Evolutionary conservation across 2,113 vertebrate genomes (phyloP).

Genomic region (Laterallus jamaicensis): DNA sequence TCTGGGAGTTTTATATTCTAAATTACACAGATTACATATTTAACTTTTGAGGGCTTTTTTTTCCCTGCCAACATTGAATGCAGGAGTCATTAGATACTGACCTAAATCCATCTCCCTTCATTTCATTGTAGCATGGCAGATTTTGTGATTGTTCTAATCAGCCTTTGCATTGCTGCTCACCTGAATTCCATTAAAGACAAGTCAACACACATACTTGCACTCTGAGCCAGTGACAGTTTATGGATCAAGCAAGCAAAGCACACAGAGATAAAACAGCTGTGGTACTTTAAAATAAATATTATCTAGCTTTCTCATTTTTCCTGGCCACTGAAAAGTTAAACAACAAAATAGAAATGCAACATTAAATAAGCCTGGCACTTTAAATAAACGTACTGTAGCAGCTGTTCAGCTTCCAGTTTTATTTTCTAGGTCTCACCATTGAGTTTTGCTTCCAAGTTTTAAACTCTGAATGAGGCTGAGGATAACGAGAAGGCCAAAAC

Average conservation of each 20-base stretch:
- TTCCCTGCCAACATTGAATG: neutral
- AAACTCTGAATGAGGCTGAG: neutral
- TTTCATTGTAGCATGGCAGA: conserved; percentile 6
- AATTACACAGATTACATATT: neutral
- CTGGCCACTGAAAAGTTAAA: neutral
- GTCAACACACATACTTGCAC: neutral
- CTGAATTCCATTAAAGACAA: neutral
- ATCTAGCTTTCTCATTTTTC: neutral
- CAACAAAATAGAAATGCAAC: neutral
- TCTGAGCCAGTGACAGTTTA: neutral
- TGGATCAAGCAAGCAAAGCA: neutral
- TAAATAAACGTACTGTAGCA: neutral
- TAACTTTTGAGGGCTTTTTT: neutral
- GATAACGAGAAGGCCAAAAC: neutral
- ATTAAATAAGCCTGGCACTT: neutral
- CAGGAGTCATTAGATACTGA: conserved; percentile 17
- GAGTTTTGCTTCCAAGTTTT: neutral
- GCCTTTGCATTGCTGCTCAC: conserved; percentile 22
- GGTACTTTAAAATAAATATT: neutral
- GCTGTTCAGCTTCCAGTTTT: neutral
- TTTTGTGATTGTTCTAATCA: conserved; percentile 44
- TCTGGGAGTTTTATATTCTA: neutral
- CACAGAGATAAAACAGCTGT: neutral
- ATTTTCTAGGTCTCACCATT: neutral
- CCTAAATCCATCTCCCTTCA: conserved; percentile 44